Conservation (phyloP, 2,113 vertebrate genomes). For the Pyxicephalus adspersus region DNA sequence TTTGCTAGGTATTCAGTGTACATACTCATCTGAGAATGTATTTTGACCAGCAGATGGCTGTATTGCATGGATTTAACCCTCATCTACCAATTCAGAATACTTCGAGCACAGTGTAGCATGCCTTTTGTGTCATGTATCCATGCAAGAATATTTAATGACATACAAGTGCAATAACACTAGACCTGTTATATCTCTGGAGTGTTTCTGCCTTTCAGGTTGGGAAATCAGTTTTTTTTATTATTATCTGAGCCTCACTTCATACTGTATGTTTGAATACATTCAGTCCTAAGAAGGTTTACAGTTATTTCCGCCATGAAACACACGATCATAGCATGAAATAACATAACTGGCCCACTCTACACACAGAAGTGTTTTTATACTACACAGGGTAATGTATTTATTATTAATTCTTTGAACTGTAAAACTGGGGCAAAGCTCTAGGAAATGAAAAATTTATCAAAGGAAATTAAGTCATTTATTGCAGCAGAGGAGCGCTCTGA, state of each 20-base stretch:
- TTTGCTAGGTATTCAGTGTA: too few species aligned
- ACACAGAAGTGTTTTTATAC: not conserved
- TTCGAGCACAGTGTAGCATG: conserved; percentile 5
- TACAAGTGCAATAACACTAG: not conserved
- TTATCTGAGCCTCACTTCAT: conserved; percentile 2
- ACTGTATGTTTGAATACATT: not conserved
- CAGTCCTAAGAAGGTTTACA: not conserved
- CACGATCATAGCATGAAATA: not conserved
- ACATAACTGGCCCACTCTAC: too few species aligned
- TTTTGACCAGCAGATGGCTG: conserved; percentile 34
- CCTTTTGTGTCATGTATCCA: not conserved
- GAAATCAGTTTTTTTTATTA: not conserved
- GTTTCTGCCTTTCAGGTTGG: conserved; percentile 3
- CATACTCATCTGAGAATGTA: not conserved
- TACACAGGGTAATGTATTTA: not conserved
- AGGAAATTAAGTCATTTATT: not conserved
- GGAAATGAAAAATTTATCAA: not conserved
- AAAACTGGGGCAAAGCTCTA: not conserved
- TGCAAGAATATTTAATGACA: conserved; percentile 13
- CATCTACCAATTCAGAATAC: not conserved
- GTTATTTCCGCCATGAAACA: not conserved
- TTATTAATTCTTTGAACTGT: not conserved
- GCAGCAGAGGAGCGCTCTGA: not conserved
- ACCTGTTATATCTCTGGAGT: conserved; percentile 9
- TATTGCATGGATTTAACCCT: not conserved